Evolutionary conservation across 2,797 vertebrate genomes (phyloP).

Genomic region (Peromyscus nudipes): DNA sequence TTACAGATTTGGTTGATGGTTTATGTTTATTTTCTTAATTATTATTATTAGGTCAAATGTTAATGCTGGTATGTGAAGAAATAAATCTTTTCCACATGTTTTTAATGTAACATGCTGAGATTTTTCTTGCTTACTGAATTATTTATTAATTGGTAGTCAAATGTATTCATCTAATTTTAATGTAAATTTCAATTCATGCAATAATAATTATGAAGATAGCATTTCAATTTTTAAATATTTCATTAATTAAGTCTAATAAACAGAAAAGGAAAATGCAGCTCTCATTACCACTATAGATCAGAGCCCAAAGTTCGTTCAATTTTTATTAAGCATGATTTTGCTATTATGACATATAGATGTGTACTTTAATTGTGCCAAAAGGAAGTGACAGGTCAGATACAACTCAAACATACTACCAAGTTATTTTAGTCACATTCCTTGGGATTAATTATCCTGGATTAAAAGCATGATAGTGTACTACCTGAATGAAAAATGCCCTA

Average conservation of each 20-base stretch:
- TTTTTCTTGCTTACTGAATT: neutral
- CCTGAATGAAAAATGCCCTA: neutral
- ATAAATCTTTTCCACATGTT: neutral
- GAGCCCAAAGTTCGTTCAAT: neutral
- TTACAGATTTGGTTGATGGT: neutral
- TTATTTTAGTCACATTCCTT: neutral
- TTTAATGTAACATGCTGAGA: neutral
- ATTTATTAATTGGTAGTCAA: neutral
- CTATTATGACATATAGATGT: neutral
- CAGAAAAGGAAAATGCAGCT: neutral
- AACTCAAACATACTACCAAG: neutral
- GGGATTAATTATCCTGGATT: neutral
- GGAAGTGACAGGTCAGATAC: neutral
- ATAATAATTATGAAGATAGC: neutral
- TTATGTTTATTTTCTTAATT: constrained; percentile 26
- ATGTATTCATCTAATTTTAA: neutral
- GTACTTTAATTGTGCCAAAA: neutral
- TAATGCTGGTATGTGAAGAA: neutral
- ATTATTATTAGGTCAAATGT: neutral
- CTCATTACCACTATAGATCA: neutral
- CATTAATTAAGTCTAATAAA: neutral
- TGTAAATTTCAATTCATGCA: neutral
- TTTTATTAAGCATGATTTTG: neutral
- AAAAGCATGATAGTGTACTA: neutral
- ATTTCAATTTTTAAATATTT: neutral